Base-by-base conservation (phyloP, 2,797 vertebrate genomes). In the Ctenopoma kingsleyae region DNA sequence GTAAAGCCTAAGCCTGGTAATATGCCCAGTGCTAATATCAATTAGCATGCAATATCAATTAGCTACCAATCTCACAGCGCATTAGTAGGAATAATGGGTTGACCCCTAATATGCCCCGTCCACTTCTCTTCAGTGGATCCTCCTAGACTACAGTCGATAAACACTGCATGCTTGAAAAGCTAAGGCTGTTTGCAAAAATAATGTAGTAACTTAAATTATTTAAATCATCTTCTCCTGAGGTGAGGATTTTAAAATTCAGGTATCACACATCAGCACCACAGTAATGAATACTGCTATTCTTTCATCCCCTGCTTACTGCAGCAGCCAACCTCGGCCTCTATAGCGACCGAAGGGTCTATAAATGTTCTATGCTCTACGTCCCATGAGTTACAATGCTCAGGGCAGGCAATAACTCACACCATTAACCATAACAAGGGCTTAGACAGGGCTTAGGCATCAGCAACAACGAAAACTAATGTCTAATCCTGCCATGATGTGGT, bases 11-110 rank as follows among this genome's bases (percentile, higher is more conserved):
- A 67, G 53, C 58, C 65, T 70, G 75, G 44, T 79, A 74, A 82
- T 80, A 74, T 74, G 71, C 73, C 67, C 66, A 56, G 62, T 3
- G 6, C 82, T 87, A 87, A 87, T 92, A 90, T 91, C 92, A 93
- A 93, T 93, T 93, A 92, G 90, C 89, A 87, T 93, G 92, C 82
- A 92, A 88, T 91, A 91, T 93, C 91, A 94, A 94, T 94, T 95
- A 93, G 87, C 81, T 79, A 82, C 84, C 89, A 94, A 94, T 94
- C 92, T 93, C 93, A 94, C 92, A 94, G 92, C 81, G 88, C 91
- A 93, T 94, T 94, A 94, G 88, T 79, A 77, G 64, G 73, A 81
- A 92, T 92, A 93, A 94, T 94, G 82, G 90, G 71, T 82, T 92
- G 91, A 92, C 89, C 91, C 87, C 82, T 76, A 65, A 84, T 81